Conservation (phyloP, 2,797 vertebrate species). For the Astyanax mexicanus region DNA sequence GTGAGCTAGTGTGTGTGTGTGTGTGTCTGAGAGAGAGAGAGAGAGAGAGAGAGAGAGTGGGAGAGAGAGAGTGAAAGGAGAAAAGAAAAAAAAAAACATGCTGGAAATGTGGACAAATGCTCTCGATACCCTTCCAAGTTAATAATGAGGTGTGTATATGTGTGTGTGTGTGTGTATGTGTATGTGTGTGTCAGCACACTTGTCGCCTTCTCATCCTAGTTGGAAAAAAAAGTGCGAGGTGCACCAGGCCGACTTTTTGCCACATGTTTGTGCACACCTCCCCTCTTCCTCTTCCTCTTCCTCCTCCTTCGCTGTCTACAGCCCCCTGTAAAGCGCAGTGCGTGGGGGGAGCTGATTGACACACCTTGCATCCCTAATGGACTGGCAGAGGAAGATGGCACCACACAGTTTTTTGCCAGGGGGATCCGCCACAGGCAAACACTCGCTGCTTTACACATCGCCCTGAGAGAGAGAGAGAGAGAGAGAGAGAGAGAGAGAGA, state of each 20-base stretch:
- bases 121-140: slow-evolving; percentile 28
- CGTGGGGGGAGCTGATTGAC: slow-evolving; percentile 62
- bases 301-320: slow-evolving; percentile 47
- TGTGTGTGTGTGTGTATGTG: slow-evolving; percentile 35
- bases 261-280: slow-evolving; percentile 48
- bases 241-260: slow-evolving; percentile 28
- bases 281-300: slow-evolving; percentile 32
- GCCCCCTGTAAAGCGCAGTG: slow-evolving; percentile 48
- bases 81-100: slow-evolving; percentile 17
- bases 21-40: slow-evolving; percentile 32
- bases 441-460: slow-evolving; percentile 54
- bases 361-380: slow-evolving; percentile 63
- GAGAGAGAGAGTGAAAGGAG: slow-evolving; percentile 26
- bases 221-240: slow-evolving; percentile 52
- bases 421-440: slow-evolving; percentile 61
- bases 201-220: slow-evolving; percentile 55
- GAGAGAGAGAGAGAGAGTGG: slow-evolving; percentile 29
- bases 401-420: slow-evolving; percentile 53
- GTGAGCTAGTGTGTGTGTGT: slow-evolving; percentile 11
- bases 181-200: slow-evolving; percentile 45
- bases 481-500: slow-evolving; percentile 25
- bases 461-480: slow-evolving; percentile 45
- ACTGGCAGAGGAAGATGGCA: slow-evolving; percentile 60
- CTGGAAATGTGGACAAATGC: slow-evolving; percentile 30
- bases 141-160: slow-evolving; percentile 31